phyloP scores from a whole-genome alignment of 2,113 vertebrate genomes.

The Chamaetylas fuelleborni region DNA sequence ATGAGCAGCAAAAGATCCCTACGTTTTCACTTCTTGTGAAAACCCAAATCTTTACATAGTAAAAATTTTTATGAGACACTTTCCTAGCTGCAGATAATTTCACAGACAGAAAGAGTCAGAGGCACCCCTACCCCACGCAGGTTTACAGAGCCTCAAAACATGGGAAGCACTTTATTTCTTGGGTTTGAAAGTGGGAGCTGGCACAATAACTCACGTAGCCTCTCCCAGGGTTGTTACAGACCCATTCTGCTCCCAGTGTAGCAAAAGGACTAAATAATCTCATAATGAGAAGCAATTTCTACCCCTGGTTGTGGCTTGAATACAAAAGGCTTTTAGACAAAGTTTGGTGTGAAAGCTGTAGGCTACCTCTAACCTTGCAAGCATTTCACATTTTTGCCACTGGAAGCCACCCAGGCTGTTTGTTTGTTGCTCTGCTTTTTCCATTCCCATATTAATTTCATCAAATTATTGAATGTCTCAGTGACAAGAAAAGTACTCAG shows the following conservation, averaged over 20 bases:
- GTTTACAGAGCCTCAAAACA: not conserved
- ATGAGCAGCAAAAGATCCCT: not conserved
- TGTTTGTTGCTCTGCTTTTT: constrained; percentile 11
- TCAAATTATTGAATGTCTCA: not conserved
- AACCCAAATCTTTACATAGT: not conserved
- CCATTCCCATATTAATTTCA: not conserved
- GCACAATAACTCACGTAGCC: not conserved
- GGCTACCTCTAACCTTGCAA: not conserved
- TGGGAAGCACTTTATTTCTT: not conserved
- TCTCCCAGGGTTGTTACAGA: not conserved
- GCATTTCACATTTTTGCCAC: not conserved
- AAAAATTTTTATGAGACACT: not conserved
- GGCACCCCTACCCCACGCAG: not conserved
- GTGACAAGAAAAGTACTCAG: not conserved
- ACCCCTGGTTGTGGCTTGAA: not conserved
- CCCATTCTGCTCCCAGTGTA: not conserved
- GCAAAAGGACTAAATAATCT: not conserved
- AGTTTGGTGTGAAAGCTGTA: not conserved
- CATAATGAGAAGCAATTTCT: not conserved
- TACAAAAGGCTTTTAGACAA: not conserved
- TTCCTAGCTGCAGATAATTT: not conserved
- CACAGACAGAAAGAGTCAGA: not conserved
- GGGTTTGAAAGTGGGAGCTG: not conserved
- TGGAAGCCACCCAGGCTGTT: not conserved
- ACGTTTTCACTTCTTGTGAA: not conserved